A percentile compares a stretch with the other conserved stretches of the same genome.
These are phyloP conservation scores for Quadroppia sp. DNA, from an alignment of 2,888 invertebrate genomes.

Conservation along the genomic window DNA sequence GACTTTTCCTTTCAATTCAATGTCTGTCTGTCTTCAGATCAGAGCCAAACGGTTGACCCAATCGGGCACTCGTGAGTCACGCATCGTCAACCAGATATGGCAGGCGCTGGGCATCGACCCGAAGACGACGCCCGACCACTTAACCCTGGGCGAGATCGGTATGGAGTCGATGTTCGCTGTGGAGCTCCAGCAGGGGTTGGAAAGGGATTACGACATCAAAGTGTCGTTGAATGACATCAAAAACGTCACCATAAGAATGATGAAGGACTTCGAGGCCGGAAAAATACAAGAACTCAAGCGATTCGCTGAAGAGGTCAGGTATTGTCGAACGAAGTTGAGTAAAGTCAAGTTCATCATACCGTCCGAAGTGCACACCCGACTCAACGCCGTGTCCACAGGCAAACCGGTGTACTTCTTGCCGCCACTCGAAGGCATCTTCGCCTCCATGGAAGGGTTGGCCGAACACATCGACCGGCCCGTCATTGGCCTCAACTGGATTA, in stretches of 20 bases:
- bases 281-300: conserved; percentile 48
- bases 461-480: conserved; percentile 68
- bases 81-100: background rate
- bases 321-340: conserved; percentile 48
- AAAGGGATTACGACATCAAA: no score
- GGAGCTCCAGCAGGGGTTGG: conserved; percentile 97
- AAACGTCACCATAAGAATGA: conserved; percentile 69
- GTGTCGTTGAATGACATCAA: conserved; percentile 91
- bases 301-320: conserved; percentile 26
- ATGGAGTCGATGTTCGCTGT: conserved; percentile 99
- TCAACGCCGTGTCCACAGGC: conserved; percentile 54
- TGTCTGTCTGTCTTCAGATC: no score
- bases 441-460: conserved; percentile 68
- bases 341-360: conserved; percentile 64
- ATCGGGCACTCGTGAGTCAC: background rate
- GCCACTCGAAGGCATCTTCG: conserved; percentile 82
- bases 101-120: conserved; percentile 29
- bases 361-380: conserved; percentile 63
- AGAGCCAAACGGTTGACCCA: background rate
- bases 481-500: conserved; percentile 82
- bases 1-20: no score
- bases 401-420: conserved; percentile 61
- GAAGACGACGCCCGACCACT: conserved; percentile 48
- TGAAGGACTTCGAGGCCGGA: conserved; percentile 58
- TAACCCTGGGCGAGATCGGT: conserved; percentile 86